Evolutionary conservation across 2,113 vertebrate genomes (phyloP).

Genomic region (Laterallus jamaicensis): DNA sequence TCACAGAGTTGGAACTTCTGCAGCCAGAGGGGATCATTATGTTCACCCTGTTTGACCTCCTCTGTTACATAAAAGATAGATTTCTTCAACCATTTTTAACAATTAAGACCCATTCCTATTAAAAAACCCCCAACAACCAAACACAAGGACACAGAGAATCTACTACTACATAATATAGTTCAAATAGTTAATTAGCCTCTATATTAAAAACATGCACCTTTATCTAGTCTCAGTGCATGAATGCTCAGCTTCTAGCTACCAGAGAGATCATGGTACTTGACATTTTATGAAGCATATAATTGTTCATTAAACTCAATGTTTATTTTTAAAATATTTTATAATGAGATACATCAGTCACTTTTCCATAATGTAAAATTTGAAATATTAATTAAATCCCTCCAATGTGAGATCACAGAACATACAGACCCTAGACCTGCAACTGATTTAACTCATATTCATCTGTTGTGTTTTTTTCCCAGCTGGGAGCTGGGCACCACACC

Average conservation of each 20-base stretch:
- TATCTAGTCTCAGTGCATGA: background rate
- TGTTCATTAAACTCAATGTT: slow-evolving; percentile 16
- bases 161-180: background rate
- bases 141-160: background rate
- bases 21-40: background rate
- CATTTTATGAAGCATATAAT: background rate
- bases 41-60: slow-evolving; percentile 10
- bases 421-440: background rate
- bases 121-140: background rate
- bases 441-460: background rate
- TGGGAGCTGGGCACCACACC: too few species aligned
- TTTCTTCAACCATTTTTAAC: background rate
- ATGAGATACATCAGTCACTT: background rate
- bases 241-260: background rate
- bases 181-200: background rate
- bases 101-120: background rate
- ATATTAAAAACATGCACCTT: background rate
- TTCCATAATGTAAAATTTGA: background rate
- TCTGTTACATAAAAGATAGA: background rate
- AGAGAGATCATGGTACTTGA: background rate
- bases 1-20: background rate
- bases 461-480: too few species aligned
- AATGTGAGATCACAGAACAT: background rate
- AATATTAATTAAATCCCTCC: background rate
- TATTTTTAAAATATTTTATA: slow-evolving; percentile 11